Percentiles rank a stretch among this genome's conserved stretches.
These are phyloP conservation scores for Conus betulinus DNA, from an alignment of 1,140 invertebrate species.

Conservation along the genomic window DNA sequence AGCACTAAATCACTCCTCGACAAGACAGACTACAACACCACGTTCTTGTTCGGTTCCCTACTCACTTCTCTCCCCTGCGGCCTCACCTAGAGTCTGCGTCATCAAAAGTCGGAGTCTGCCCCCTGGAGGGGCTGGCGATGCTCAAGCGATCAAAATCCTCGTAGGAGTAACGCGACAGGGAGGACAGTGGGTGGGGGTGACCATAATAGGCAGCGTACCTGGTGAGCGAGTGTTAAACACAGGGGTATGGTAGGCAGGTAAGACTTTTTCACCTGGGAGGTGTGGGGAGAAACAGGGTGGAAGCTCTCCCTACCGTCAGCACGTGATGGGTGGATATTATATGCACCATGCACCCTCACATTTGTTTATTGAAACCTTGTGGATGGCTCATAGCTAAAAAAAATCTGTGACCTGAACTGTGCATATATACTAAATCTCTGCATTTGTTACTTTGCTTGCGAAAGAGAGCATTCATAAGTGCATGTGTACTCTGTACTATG, in stretches of 20 bases:
- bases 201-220: constrained; percentile 34
- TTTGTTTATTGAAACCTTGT: too few species aligned
- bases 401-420: too few species aligned
- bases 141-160: constrained; percentile 41
- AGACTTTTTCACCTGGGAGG: too few species aligned
- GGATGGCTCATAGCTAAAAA: too few species aligned
- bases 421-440: too few species aligned
- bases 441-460: too few species aligned
- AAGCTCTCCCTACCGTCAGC: too few species aligned
- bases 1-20: not conserved
- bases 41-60: not conserved
- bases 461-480: too few species aligned
- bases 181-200: not conserved
- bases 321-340: too few species aligned
- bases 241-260: not conserved
- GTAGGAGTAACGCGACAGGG: constrained; percentile 17
- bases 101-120: constrained; percentile 55
- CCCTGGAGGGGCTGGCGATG: constrained; percentile 49
- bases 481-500: too few species aligned
- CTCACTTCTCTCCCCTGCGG: not conserved
- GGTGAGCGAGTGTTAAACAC: not conserved
- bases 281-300: too few species aligned
- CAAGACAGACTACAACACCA: not conserved
- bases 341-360: too few species aligned
- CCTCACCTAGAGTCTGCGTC: constrained; percentile 33